A percentile compares a stretch with the other conserved stretches of the same genome.
phyloP scores from a whole-genome alignment of 2,888 invertebrate species.

The Drosophila histrio region DNA sequence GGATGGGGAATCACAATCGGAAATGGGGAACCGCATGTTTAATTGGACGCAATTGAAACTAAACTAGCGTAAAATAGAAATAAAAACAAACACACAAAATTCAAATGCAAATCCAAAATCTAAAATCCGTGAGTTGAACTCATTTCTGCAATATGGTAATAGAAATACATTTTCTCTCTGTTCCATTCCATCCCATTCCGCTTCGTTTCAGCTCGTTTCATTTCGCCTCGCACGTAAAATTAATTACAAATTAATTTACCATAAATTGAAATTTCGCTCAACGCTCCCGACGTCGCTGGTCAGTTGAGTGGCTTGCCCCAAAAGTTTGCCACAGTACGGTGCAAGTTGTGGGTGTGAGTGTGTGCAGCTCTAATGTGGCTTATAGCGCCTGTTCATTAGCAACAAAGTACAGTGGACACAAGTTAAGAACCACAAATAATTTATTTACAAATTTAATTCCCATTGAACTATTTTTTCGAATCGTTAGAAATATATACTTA shows the following conservation, averaged over 20 bases:
- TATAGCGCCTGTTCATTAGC: slow-evolving; percentile 45
- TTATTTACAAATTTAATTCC: not conserved
- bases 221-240: slow-evolving; percentile 54
- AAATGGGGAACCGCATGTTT: slow-evolving; percentile 74
- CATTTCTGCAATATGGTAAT: slow-evolving; percentile 30
- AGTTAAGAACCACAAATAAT: not conserved
- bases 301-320: slow-evolving; percentile 42
- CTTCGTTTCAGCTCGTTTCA: slow-evolving; percentile 5
- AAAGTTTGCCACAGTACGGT: slow-evolving; percentile 19
- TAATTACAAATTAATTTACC: slow-evolving; percentile 82
- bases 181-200: slow-evolving; percentile 14
- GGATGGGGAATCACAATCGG: slow-evolving; percentile 54
- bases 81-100: slow-evolving; percentile 36
- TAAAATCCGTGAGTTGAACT: slow-evolving; percentile 4
- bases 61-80: slow-evolving; percentile 78
- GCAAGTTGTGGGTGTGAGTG: not conserved
- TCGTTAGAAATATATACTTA: not conserved
- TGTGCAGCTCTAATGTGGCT: not conserved
- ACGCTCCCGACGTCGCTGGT: slow-evolving; percentile 27
- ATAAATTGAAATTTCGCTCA: slow-evolving; percentile 63
- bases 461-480: not conserved
- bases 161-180: slow-evolving; percentile 30
- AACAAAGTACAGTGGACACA: slow-evolving; percentile 7
- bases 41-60: slow-evolving; percentile 80
- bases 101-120: slow-evolving; percentile 3